Percentiles rank a stretch among this genome's conserved stretches.
Conservation (phyloP, 2,888 invertebrate species). For the Leptopilina myrica region DNA sequence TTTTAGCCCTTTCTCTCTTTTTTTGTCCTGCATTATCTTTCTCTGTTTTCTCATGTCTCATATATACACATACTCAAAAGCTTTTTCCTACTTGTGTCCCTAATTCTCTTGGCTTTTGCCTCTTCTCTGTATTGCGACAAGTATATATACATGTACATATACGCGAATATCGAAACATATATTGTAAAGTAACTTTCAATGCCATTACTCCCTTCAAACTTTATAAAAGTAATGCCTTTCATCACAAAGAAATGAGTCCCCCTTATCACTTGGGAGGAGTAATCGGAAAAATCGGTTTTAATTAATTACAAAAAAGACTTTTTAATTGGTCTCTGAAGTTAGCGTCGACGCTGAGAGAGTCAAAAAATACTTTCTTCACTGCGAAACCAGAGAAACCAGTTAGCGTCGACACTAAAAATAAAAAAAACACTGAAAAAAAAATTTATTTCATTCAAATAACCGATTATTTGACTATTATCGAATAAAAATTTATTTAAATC, state of each 20-base stretch:
- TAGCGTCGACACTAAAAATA: no score
- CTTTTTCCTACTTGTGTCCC: constrained; percentile 33
- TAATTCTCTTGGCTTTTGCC: constrained; percentile 43
- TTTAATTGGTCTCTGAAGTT: no score
- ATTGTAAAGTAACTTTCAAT: constrained; percentile 15
- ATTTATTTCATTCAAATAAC: no score
- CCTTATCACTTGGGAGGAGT: no score
- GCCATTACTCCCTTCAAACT: constrained; percentile 36
- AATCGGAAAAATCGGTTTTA: no score
- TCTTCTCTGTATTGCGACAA: constrained; percentile 35
- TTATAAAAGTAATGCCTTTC: constrained; percentile 22
- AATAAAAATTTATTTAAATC: no score
- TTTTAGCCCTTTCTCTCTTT: constrained; percentile 53
- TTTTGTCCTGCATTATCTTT: constrained; percentile 50
- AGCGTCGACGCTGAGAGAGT: no score
- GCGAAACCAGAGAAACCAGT: no score
- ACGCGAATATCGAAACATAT: background rate
- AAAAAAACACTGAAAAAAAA: no score
- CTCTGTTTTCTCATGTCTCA: constrained; percentile 41
- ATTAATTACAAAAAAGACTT: no score
- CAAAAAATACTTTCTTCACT: no score
- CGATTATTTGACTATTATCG: no score
- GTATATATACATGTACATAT: constrained; percentile 46
- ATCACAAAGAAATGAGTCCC: background rate
- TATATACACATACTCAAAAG: constrained; percentile 37